A percentile compares a stretch with the other conserved stretches of the same genome.
These are phyloP conservation scores for Cheiracanthium punctorium DNA, from an alignment of 2,888 invertebrate species.

Conservation along the genomic window DNA sequence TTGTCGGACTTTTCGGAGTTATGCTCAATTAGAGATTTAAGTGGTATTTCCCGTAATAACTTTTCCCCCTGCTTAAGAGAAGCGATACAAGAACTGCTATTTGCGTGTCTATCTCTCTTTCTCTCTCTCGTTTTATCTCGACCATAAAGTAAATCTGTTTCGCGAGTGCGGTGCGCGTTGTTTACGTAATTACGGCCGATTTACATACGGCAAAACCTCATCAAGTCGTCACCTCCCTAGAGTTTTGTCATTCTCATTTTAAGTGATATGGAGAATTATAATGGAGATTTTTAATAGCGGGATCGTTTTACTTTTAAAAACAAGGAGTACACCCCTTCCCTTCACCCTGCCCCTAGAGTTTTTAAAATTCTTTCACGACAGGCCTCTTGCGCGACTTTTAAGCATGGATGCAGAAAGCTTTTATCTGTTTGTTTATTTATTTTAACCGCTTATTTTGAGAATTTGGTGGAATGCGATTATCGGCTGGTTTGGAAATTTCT, in stretches of 20 bases:
- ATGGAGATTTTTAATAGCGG: too few relatives aligned
- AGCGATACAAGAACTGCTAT: neutral
- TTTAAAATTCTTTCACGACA: too few relatives aligned
- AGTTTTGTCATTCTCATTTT: neutral
- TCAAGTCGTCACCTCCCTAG: neutral
- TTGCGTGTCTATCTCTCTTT: neutral
- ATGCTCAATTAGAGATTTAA: constrained; percentile 13
- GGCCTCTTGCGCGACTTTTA: too few relatives aligned
- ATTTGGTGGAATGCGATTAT: too few relatives aligned
- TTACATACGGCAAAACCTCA: neutral
- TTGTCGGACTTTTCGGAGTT: neutral
- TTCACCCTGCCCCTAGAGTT: too few relatives aligned
- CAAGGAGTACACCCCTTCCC: too few relatives aligned
- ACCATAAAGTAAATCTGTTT: neutral
- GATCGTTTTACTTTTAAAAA: too few relatives aligned
- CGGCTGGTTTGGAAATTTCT: too few relatives aligned
- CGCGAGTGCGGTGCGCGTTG: neutral
- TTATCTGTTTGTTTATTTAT: too few relatives aligned
- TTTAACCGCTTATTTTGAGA: too few relatives aligned
- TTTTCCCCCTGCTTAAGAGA: neutral
- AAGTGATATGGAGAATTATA: too few relatives aligned
- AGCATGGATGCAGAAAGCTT: too few relatives aligned
- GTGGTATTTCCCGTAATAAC: constrained; percentile 10
- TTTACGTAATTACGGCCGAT: neutral
- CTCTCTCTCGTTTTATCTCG: neutral